Base-by-base conservation (phyloP, 1,140 invertebrate species). In the Heliconius hewitsoni region DNA sequence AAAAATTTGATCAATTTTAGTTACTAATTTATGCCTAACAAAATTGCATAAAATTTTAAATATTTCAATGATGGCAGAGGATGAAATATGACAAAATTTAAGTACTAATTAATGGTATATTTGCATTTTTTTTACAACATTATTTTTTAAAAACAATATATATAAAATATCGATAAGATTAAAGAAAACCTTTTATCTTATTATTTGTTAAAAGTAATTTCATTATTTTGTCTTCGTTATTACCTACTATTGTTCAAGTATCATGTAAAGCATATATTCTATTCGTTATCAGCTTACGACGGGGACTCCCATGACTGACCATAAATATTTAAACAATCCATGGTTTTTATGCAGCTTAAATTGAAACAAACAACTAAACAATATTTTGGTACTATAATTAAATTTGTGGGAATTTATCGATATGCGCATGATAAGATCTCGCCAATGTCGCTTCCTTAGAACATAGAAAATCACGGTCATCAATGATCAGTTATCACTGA, bases 381-480 rank as follows among this genome's bases (percentile, higher is more conserved):
- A 60, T n/a, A 23, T 13, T 46, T 46, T 46, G 13, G 13, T 46
- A 16, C 8, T 46, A 30, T 66, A 70, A 70, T 34, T 27, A 42
- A 76, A 76, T 71, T 71, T 70, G 74, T 34, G 23, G 18, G 37
- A 23, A 23, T 73, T 16, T 73, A 46, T 37, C 11, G 42, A 66
- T 52, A 52, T 52, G n/a, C 39, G 8, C 39, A 50, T 70, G 74
- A 76, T 76, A 76, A 76, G 74, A 76, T 76, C 60, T 34, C 9
- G 74, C 42, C 66, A 84, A 78, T 60, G 79, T 81, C 84, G 86
- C 82, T 83, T 83, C 71, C 60, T 81, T 85, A 77, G 78, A 84
- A 82, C 80, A 60, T 75, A 71, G 42, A 81, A 88, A 91, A 89
- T 91, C 86, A 92, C 86, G 82, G 81, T 85, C 84, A 77, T 71